phyloP scores from a whole-genome alignment of 2,113 vertebrate species.

The Corydoras sp. region DNA sequence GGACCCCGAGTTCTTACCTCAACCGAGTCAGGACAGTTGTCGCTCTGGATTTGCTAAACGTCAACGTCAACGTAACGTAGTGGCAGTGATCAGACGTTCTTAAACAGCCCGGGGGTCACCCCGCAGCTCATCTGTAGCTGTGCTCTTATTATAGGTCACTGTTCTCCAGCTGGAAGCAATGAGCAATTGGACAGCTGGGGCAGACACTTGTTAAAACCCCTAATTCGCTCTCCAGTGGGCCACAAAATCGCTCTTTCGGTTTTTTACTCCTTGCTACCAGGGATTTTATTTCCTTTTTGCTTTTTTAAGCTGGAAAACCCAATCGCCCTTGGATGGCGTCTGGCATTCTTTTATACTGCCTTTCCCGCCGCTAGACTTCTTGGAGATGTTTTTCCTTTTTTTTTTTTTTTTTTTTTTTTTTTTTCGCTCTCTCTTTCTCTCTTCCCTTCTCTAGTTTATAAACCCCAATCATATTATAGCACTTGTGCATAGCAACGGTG shows the following conservation, averaged over 20 bases:
- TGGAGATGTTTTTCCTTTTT: slow-evolving; percentile 9
- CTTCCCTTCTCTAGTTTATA: slow-evolving; percentile 44
- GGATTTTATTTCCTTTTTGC: slow-evolving; percentile 52
- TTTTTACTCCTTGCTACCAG: slow-evolving; percentile 57
- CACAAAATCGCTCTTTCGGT: slow-evolving; percentile 49
- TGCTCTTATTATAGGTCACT: slow-evolving; percentile 30
- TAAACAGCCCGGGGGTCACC: background rate
- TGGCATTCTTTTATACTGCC: slow-evolving; percentile 58
- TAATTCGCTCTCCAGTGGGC: slow-evolving; percentile 56
- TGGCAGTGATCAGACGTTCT: too few species aligned
- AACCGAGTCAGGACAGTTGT: too few species aligned
- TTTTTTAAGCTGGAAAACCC: slow-evolving; percentile 54
- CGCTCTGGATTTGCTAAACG: too few species aligned
- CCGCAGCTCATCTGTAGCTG: slow-evolving; percentile 20
- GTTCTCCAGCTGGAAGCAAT: slow-evolving; percentile 57
- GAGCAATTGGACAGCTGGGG: slow-evolving; percentile 51
- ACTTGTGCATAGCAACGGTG: slow-evolving; percentile 73
- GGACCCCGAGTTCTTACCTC: too few species aligned
- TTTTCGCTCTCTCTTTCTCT: slow-evolving; percentile 14
- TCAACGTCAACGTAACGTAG: too few species aligned
- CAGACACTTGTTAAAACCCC: slow-evolving; percentile 50
- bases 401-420: too few species aligned
- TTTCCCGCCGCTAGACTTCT: slow-evolving; percentile 49
- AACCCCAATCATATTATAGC: slow-evolving; percentile 64
- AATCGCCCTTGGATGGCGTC: slow-evolving; percentile 53